Evolutionary conservation across 2,888 invertebrate species (phyloP).

Genomic region (Lithophane semibrunnea): DNA sequence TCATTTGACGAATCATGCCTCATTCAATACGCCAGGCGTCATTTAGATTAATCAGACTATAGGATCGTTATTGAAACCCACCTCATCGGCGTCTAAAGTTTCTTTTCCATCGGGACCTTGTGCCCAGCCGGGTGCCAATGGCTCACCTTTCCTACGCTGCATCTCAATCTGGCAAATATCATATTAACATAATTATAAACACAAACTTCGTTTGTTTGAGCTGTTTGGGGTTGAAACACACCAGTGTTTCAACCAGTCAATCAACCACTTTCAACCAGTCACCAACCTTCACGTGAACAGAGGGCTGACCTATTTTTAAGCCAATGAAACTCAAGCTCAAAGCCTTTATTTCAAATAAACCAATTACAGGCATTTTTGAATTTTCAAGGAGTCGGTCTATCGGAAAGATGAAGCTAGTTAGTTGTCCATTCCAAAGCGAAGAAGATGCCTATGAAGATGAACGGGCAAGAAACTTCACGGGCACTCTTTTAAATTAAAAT

Average conservation of each 20-base stretch:
- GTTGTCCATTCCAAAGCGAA: no score
- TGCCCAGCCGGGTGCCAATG: constrained; percentile 97
- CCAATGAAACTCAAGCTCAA: background rate
- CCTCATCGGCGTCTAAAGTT: constrained; percentile 92
- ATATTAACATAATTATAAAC: no score
- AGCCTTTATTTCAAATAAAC: no score
- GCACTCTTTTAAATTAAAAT: background rate
- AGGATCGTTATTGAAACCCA: constrained; percentile 46
- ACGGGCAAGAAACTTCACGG: background rate
- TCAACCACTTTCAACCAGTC: no score
- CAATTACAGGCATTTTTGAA: no score
- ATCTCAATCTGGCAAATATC: constrained; percentile 88
- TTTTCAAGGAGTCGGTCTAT: no score
- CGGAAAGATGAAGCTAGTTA: no score
- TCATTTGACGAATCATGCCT: no score
- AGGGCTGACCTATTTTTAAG: background rate
- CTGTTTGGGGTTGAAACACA: background rate
- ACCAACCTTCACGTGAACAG: background rate
- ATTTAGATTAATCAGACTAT: no score
- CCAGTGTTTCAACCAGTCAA: no score
- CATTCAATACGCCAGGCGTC: no score
- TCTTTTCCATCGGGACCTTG: constrained; percentile 91
- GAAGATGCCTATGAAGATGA: no score
- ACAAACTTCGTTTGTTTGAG: background rate
- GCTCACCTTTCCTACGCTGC: constrained; percentile 93